Evolutionary conservation across 1,140 invertebrate species (phyloP).

Genomic region (Triops cancriformis): DNA sequence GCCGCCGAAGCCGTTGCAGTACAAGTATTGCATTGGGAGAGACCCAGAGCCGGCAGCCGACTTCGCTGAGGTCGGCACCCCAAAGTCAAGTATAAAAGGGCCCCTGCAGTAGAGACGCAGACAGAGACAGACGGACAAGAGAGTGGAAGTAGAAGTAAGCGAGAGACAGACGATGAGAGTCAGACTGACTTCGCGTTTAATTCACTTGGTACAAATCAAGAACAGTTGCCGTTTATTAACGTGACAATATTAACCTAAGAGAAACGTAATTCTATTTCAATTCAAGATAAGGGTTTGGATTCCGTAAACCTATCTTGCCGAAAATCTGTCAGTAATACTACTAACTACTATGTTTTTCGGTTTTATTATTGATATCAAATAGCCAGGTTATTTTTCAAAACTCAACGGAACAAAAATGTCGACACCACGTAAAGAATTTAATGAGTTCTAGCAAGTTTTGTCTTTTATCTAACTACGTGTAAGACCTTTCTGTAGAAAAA

Average conservation of each 20-base stretch:
- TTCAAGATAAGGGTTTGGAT: neutral
- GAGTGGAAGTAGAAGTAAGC: too few relatives aligned
- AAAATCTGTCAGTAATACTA: neutral
- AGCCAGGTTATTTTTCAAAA: neutral
- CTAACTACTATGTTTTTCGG: neutral
- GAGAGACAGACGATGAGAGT: too few relatives aligned
- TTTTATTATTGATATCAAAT: neutral
- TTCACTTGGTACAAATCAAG: too few relatives aligned
- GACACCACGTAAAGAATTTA: neutral
- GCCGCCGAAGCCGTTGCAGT: too few relatives aligned
- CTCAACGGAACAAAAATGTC: neutral
- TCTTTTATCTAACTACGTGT: neutral
- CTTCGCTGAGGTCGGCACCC: too few relatives aligned
- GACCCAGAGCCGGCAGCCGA: too few relatives aligned
- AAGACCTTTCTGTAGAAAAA: neutral
- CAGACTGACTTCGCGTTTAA: too few relatives aligned
- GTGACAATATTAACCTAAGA: neutral
- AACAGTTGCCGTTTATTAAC: too few relatives aligned
- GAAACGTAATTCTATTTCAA: neutral
- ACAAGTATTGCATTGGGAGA: too few relatives aligned
- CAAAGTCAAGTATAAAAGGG: too few relatives aligned
- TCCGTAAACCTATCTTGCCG: neutral
- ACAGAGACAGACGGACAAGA: too few relatives aligned
- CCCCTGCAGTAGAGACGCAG: too few relatives aligned
- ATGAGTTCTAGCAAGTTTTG: neutral